Percentiles rank a stretch among this genome's conserved stretches.
phyloP scores from a whole-genome alignment of 2,888 invertebrate genomes.

The Himalopsyche anomala region DNA sequence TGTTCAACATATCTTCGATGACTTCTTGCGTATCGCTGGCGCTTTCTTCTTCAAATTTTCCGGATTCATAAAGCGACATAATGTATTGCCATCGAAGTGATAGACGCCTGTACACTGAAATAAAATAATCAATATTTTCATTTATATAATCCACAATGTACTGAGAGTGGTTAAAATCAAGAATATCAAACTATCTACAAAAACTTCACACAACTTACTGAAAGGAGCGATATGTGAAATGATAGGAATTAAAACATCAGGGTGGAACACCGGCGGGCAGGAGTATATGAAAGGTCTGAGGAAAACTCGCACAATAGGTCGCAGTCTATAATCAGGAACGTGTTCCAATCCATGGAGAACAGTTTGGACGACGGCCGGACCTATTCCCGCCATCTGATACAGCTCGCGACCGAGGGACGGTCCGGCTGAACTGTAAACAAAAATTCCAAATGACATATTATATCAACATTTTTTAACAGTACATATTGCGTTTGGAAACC shows the following conservation, averaged over 20 bases:
- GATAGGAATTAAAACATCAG: constrained; percentile 86
- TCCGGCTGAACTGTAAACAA: constrained; percentile 78
- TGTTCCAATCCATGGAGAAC: constrained; percentile 82
- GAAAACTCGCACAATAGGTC: constrained; percentile 89
- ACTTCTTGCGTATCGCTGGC: constrained; percentile 88
- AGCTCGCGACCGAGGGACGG: constrained; percentile 90
- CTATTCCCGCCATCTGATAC: constrained; percentile 86
- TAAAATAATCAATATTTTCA: not conserved
- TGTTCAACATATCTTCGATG: constrained; percentile 89
- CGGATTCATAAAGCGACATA: constrained; percentile 84
- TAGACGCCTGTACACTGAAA: constrained; percentile 81
- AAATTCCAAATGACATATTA: not conserved
- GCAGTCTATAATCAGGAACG: constrained; percentile 90
- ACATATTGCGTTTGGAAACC: too few species aligned
- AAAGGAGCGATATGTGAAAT: constrained; percentile 87
- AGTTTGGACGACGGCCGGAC: constrained; percentile 84
- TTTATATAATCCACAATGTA: not conserved
- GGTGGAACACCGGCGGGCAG: constrained; percentile 90
- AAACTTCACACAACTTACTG: constrained; percentile 77
- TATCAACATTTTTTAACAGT: too few species aligned
- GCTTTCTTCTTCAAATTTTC: constrained; percentile 85
- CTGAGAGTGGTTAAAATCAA: not conserved
- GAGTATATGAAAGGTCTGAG: constrained; percentile 90
- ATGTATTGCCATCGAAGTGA: constrained; percentile 89
- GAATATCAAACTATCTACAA: not conserved